Evolutionary conservation across 2,888 invertebrate species (phyloP), one percentile per base, ranked within the genome.

Genomic region (Tanytarsus gracilentus): DNA sequence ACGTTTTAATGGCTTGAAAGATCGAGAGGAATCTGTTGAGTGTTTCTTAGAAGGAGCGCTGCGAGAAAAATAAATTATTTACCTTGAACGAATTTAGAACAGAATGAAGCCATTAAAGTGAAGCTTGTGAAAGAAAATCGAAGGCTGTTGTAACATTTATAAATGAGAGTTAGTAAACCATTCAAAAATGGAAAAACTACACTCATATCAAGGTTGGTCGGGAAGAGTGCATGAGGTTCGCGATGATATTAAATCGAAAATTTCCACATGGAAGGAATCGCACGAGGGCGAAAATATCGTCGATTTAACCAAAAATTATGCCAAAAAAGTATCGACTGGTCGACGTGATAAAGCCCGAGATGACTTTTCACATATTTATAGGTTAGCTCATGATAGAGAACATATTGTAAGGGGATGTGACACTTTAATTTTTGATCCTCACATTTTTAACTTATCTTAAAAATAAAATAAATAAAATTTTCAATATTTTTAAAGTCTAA

Each of bases 161-260:
- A n/a, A n/a, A n/a, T n/a, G n/a, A n/a, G n/a, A n/a, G n/a, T n/a
- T n/a, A n/a, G n/a, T n/a, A n/a, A n/a, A 39, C 14, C 9, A 39
- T 48, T 21, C 9, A 6, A 84, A 83, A 83, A 83, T 84, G 68
- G 88, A 89, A 65, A 90, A 90, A 71, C 72, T 90, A 59, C 80
- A 86, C 67, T 85, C 87, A 66, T 90, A 90, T 70, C 84, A 88
- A 69, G 89, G 90, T 1, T 73, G 83, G 56, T 72, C 82, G 1
- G 89, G 89, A 6, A 78, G 86, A 23, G 69, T 85, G 26, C 89
- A 90, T 68, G 78, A 78, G 18, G 75, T 79, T 63, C 77, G 85
- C 50, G 86, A 88, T 64, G 76, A 76, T 61, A 75, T 83, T 33
- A 79, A 78, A 61, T 85, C 84, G 68, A 77, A 78, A 63, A 83